Conservation (phyloP, 2,888 invertebrate genomes). For the Dynastes maya region DNA sequence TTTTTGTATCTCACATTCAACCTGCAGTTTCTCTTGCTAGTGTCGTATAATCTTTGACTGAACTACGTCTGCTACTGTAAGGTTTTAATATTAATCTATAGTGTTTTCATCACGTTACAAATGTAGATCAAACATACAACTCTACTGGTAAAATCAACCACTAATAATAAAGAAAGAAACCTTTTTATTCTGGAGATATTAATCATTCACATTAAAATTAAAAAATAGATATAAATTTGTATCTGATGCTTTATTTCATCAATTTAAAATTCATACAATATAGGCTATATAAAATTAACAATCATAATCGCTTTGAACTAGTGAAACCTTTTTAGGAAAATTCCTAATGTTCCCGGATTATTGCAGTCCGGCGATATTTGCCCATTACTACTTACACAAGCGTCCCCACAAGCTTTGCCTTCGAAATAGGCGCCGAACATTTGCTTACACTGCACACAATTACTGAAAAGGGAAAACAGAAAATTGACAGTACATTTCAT, state of each 20-base stretch:
- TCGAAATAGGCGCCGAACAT: slow-evolving; percentile 72
- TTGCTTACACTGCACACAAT: slow-evolving; percentile 72
- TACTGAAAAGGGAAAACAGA: slow-evolving; percentile 61
- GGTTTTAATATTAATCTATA: too few species aligned
- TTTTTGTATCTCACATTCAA: too few species aligned
- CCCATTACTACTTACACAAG: slow-evolving; percentile 66
- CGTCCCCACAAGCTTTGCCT: slow-evolving; percentile 70
- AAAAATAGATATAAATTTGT: background rate
- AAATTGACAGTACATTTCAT: background rate
- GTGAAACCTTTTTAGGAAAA: slow-evolving; percentile 67
- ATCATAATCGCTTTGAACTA: slow-evolving; percentile 49
- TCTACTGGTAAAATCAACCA: too few species aligned
- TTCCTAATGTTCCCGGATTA: slow-evolving; percentile 70
- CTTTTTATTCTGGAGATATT: background rate
- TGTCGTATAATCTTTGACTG: too few species aligned
- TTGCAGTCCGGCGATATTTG: slow-evolving; percentile 70
- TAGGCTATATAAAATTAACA: slow-evolving; percentile 2
- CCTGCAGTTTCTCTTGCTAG: too few species aligned
- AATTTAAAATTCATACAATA: background rate
- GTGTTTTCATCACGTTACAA: too few species aligned
- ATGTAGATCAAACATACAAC: too few species aligned
- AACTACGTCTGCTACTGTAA: too few species aligned
- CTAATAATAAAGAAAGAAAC: too few species aligned
- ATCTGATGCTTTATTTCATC: slow-evolving; percentile 22
- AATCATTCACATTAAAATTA: background rate